Evolutionary conservation across 2,888 invertebrate species (phyloP).

Genomic region (Liposcelis brunnea): DNA sequence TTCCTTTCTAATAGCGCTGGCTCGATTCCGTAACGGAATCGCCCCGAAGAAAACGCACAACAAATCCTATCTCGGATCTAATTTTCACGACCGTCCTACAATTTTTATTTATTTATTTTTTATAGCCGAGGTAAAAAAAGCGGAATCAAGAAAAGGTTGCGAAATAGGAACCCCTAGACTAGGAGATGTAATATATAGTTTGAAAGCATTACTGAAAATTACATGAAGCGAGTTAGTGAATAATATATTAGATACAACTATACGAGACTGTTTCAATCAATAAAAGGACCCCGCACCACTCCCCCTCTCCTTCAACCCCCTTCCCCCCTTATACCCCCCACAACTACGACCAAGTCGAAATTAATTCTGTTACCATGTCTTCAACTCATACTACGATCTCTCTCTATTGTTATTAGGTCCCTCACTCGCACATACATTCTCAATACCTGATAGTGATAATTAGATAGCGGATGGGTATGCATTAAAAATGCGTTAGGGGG

Average conservation of each 20-base stretch:
- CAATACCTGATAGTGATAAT: constrained; percentile 1
- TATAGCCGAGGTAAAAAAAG: background rate
- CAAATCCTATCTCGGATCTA: too few relatives aligned
- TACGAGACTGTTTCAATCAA: constrained; percentile 5
- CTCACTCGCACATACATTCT: too few relatives aligned
- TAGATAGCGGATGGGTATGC: background rate
- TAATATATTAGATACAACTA: constrained; percentile 9
- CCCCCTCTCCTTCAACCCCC: too few relatives aligned
- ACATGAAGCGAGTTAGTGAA: constrained; percentile 8
- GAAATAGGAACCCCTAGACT: background rate
- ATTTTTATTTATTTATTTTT: constrained; percentile 1
- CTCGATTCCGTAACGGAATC: too few relatives aligned
- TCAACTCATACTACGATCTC: too few relatives aligned
- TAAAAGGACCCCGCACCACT: background rate
- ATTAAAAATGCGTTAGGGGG: too few relatives aligned
- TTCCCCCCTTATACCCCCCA: too few relatives aligned
- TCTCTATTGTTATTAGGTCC: too few relatives aligned
- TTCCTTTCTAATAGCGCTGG: too few relatives aligned
- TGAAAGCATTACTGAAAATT: constrained; percentile 10
- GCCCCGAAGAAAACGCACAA: too few relatives aligned
- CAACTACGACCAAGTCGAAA: too few relatives aligned
- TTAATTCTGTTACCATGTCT: too few relatives aligned
- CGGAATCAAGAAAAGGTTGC: background rate
- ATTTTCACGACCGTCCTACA: background rate
- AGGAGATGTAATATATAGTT: constrained; percentile 8